Percentiles rank a stretch among this genome's conserved stretches.
Conservation (phyloP, 2,113 vertebrate species). For the Hypomesus transpacificus region DNA sequence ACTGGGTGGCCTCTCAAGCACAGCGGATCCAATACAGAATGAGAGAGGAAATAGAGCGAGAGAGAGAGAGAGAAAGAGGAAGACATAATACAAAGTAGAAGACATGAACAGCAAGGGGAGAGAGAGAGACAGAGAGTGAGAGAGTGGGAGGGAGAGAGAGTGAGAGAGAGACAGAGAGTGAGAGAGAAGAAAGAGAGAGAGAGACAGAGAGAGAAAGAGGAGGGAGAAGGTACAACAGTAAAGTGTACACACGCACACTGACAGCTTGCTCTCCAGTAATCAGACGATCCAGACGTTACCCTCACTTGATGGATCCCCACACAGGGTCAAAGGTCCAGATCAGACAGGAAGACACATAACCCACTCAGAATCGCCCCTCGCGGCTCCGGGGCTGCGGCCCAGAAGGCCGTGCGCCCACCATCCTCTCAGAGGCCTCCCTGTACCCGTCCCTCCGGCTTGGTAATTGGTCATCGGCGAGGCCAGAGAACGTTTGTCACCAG, state of each 20-base stretch:
- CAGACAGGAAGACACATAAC: background rate
- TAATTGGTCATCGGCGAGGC: slow-evolving; percentile 2
- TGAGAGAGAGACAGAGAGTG: background rate
- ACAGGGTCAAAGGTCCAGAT: too few relatives aligned
- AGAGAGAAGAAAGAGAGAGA: background rate
- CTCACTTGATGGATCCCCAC: slow-evolving; percentile 2
- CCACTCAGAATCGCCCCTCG: background rate
- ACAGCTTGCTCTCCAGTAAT: background rate
- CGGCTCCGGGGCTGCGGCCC: background rate
- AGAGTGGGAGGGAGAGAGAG: too few relatives aligned
- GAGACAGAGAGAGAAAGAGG: background rate
- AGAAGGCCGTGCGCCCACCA: background rate
- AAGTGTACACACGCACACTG: too few relatives aligned
- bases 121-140: background rate
- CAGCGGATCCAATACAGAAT: too few relatives aligned
- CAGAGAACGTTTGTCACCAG: background rate
- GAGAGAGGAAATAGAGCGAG: background rate
- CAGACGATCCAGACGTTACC: background rate
- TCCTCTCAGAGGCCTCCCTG: background rate
- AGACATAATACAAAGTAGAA: background rate
- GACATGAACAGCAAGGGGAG: too few relatives aligned
- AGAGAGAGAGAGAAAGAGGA: slow-evolving; percentile 3
- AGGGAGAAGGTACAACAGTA: background rate
- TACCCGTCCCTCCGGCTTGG: background rate
- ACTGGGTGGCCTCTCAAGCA: too few relatives aligned